Conservation (phyloP, 2,888 invertebrate genomes). For the Pegoplata infirma region DNA sequence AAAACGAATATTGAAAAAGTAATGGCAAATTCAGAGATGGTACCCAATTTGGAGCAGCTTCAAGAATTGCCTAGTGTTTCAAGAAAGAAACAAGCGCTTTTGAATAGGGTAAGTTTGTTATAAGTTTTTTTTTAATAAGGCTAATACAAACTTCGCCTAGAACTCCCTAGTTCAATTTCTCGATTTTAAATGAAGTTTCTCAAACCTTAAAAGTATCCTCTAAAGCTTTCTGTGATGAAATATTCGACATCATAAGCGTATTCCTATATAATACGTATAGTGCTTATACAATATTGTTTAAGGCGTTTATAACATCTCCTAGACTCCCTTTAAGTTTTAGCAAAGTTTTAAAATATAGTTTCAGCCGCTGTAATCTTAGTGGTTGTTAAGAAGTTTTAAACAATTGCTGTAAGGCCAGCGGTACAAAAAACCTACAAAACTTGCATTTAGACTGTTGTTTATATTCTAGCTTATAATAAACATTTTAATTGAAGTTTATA, state of each 20-base stretch:
- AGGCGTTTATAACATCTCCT: constrained; percentile 64
- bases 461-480: constrained; percentile 60
- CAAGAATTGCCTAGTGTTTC: constrained; percentile 67
- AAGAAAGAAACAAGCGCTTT: constrained; percentile 79
- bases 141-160: no score
- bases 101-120: constrained; percentile 70
- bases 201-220: no score
- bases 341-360: constrained; percentile 63
- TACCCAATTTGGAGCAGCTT: constrained; percentile 81
- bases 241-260: constrained; percentile 77
- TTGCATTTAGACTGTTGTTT: constrained; percentile 70
- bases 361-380: constrained; percentile 78
- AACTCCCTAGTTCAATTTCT: no score
- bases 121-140: background rate
- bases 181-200: no score
- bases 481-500: constrained; percentile 70
- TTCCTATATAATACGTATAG: constrained; percentile 63
- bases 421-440: constrained; percentile 68
- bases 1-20: constrained; percentile 67
- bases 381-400: constrained; percentile 66
- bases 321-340: constrained; percentile 68
- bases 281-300: constrained; percentile 67
- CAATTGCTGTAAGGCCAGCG: constrained; percentile 78
- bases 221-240: constrained; percentile 72
- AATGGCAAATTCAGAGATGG: constrained; percentile 65